phyloP scores from a whole-genome alignment of 2,888 invertebrate species.

The Amphipoea lucens region DNA sequence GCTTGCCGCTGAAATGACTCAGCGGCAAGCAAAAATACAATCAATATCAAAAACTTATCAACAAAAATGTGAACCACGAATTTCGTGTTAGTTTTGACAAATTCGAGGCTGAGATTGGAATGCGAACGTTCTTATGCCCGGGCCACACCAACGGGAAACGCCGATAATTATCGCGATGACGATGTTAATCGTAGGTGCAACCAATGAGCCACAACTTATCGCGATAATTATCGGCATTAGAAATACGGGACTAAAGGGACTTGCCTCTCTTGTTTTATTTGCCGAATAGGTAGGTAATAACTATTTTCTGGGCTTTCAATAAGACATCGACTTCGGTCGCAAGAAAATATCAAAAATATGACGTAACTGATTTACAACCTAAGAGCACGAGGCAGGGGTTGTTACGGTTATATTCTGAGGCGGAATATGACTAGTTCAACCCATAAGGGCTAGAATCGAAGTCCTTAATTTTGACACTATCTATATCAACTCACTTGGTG shows the following conservation, averaged over 20 bases:
- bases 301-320: background rate
- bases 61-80: background rate
- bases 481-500: conserved; percentile 67
- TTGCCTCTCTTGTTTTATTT: background rate
- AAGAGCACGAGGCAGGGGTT: background rate
- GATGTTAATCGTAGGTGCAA: no score
- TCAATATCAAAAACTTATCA: background rate
- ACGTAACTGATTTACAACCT: background rate
- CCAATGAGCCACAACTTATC: no score
- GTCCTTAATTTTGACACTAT: background rate
- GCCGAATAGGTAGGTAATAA: background rate
- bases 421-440: background rate
- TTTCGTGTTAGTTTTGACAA: no score
- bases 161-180: no score
- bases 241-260: background rate
- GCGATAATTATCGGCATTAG: background rate
- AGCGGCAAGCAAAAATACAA: no score
- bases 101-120: background rate
- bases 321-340: background rate
- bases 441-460: background rate
- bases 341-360: background rate
- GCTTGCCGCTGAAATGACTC: no score
- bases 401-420: background rate
- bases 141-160: no score
- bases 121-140: background rate